Base-by-base conservation (phyloP, 2,888 invertebrate species). In the Aleiodes leptofemur region DNA sequence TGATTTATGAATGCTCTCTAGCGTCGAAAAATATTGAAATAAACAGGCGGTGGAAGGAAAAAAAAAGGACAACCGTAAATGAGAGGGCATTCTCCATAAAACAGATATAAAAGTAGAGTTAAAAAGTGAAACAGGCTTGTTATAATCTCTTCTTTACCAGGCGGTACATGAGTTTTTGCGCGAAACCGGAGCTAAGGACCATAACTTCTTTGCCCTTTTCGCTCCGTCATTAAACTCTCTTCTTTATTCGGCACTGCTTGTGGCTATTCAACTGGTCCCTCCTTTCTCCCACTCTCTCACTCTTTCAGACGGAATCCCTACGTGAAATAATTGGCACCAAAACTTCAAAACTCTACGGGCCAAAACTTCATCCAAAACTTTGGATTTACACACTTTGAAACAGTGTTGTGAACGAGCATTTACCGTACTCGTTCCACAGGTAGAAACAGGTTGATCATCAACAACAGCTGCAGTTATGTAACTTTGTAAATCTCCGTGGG, bases 171-270 rank as follows among this genome's bases (percentile, higher is more conserved):
- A 11, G 1, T 48, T 64, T 38, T 64, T 38, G 43, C 64, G 64
- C 16, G 57, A 71, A 71, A 71, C 70, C 70, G 70, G 59, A 59
- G 59, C 48, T 57, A 29, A 50, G 70, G 70, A 23, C 57, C 70
- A 64, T 72, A 72, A 72, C 43, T 72, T 61, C 61, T 72, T 72
- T 72, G 61, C 43, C 64, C 72, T 64, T 68, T 72, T 72, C 74
- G 59, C 51, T 55, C 57, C 72, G 66, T 76, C 76, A 72, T 71
- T 76, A 71, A 76, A 69, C 73, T 66, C 69, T 73, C 68, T 69
- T 69, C 72, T 77, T 79, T 77, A 79, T 79, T 77, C 53, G 72
- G 66, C 72, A 43, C 43, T 72, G 55, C 55, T 51, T 16, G 66
- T 38, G 43, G 43, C 61, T 38, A 61, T 64, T 64, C 64, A 64